phyloP scores from a whole-genome alignment of 2,113 vertebrate species.

The Chaenocephalus aceratus region DNA sequence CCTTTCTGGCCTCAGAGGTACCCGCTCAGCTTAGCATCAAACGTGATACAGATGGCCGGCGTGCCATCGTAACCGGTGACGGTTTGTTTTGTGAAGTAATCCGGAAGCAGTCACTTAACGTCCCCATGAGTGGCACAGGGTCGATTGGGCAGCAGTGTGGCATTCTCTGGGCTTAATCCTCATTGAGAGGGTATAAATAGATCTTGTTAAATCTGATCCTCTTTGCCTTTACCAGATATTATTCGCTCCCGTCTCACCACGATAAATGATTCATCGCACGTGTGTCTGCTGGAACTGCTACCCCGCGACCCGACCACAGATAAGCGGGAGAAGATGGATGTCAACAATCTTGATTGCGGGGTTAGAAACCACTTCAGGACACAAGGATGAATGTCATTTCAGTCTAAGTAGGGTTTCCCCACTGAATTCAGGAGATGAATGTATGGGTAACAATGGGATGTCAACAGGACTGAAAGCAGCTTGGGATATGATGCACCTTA shows the following conservation, averaged over 20 bases:
- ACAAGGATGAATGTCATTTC: constrained; percentile 19
- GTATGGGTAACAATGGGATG: neutral
- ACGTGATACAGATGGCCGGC: neutral
- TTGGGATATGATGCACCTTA: neutral
- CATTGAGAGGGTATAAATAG: constrained; percentile 80
- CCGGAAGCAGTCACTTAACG: constrained; percentile 8
- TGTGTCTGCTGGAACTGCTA: neutral
- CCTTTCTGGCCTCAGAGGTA: constrained; percentile 19
- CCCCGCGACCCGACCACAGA: too few relatives aligned
- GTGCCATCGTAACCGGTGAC: neutral
- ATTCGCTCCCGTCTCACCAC: constrained; percentile 36
- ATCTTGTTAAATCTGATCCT: constrained; percentile 79
- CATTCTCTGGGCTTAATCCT: constrained; percentile 72
- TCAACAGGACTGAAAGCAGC: neutral
- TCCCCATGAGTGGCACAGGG: constrained; percentile 33
- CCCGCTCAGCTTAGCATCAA: constrained; percentile 33
- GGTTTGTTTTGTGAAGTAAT: constrained; percentile 9
- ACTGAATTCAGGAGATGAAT: constrained; percentile 18
- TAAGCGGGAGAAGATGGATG: too few relatives aligned
- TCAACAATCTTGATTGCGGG: constrained; percentile 35
- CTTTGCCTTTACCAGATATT: constrained; percentile 73
- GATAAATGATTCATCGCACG: constrained; percentile 55
- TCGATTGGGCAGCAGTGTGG: constrained; percentile 50
- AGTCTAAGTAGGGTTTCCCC: constrained; percentile 19
- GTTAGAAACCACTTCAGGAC: constrained; percentile 35